Evolutionary conservation across 2,797 vertebrate species (phyloP).

Genomic region (Trichosurus vulpecula): DNA sequence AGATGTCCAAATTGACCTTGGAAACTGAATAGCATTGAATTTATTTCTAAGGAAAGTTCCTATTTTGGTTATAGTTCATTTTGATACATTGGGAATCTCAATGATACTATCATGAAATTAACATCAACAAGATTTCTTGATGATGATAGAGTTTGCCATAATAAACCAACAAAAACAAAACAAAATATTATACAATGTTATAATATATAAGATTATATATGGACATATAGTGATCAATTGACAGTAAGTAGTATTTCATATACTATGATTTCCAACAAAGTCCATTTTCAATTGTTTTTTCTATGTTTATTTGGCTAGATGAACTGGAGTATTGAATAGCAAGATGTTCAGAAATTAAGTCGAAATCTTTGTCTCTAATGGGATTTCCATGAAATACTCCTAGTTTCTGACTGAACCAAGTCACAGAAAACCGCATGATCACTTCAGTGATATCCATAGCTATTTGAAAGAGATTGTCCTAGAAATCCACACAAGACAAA

Average conservation of each 20-base stretch:
- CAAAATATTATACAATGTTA: not conserved
- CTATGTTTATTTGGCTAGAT: not conserved
- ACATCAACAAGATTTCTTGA: not conserved
- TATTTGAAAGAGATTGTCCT: not conserved
- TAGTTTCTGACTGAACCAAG: not conserved
- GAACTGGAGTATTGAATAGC: not conserved
- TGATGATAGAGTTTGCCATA: constrained; percentile 4
- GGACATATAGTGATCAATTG: constrained; percentile 23
- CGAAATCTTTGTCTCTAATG: not conserved
- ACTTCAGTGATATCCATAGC: not conserved
- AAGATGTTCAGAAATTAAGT: not conserved
- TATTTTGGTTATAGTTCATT: not conserved
- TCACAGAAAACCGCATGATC: not conserved
- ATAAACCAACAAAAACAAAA: constrained; percentile 2
- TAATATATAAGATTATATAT: not conserved
- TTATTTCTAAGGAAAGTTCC: constrained; percentile 15
- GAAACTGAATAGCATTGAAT: not conserved
- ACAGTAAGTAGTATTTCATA: not conserved
- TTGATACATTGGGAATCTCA: constrained; percentile 21
- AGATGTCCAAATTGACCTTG: not conserved
- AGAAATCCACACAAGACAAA: not conserved
- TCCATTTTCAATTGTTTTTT: constrained; percentile 10
- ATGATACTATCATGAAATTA: not conserved
- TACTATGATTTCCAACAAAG: constrained; percentile 16
- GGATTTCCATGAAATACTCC: not conserved